A percentile compares a stretch with the other conserved stretches of the same genome.
Conservation (phyloP, 2,797 vertebrate species). For the Furcifer pardalis region DNA sequence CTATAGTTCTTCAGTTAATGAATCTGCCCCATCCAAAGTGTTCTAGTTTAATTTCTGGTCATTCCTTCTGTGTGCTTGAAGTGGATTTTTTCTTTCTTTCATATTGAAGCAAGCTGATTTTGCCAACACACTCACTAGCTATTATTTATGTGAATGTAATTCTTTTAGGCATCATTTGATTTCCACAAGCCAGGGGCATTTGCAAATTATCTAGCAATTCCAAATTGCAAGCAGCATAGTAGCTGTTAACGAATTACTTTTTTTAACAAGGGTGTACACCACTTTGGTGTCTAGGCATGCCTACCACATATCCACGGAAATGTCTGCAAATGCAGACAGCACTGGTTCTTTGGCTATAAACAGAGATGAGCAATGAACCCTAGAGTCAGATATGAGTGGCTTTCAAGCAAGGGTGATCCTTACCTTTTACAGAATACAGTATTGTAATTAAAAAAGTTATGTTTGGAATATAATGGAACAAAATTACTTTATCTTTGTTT, state of each 20-base stretch:
- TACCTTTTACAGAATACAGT: too few relatives aligned
- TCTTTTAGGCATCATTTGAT: conserved; percentile 33
- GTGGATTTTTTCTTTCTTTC: conserved; percentile 43
- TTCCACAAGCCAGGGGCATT: neutral
- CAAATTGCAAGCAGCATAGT: neutral
- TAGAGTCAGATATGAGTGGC: too few relatives aligned
- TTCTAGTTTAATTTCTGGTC: conserved; percentile 71
- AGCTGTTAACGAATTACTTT: neutral
- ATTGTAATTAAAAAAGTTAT: too few relatives aligned
- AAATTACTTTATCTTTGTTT: too few relatives aligned
- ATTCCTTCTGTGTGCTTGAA: conserved; percentile 39
- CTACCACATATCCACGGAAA: too few relatives aligned
- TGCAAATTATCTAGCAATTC: neutral
- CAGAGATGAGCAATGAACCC: too few relatives aligned
- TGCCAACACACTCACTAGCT: conserved; percentile 30
- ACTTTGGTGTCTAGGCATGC: too few relatives aligned
- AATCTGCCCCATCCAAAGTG: conserved; percentile 68
- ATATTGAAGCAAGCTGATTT: conserved; percentile 44
- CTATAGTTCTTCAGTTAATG: conserved; percentile 80
- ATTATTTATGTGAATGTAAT: conserved; percentile 56
- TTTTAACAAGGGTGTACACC: too few relatives aligned
- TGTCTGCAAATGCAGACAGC: too few relatives aligned
- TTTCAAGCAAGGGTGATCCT: too few relatives aligned
- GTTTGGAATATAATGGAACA: neutral
- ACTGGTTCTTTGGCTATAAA: too few relatives aligned